Evolutionary conservation across 2,888 invertebrate species (phyloP).

Genomic region (Limenitis camilla): DNA sequence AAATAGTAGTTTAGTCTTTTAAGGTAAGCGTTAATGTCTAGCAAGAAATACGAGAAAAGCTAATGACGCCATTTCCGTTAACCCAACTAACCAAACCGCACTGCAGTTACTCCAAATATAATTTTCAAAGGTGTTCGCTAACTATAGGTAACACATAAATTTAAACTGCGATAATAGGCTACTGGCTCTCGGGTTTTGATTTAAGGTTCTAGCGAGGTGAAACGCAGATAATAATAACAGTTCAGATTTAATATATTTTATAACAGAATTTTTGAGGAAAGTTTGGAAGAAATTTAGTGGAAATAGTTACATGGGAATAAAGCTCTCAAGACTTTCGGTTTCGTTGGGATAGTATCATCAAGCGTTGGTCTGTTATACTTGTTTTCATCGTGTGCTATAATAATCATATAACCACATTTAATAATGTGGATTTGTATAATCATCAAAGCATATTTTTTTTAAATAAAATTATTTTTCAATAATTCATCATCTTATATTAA

Average conservation of each 20-base stretch:
- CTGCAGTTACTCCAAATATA: conserved; percentile 63
- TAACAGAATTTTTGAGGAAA: not conserved
- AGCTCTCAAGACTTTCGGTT: too few relatives aligned
- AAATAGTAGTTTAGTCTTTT: conserved; percentile 34
- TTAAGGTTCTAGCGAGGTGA: conserved; percentile 45
- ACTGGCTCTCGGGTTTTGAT: conserved; percentile 50
- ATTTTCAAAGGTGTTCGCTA: conserved; percentile 59
- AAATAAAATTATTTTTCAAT: too few relatives aligned
- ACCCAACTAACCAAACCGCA: conserved; percentile 40
- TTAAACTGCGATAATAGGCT: conserved; percentile 56
- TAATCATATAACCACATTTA: too few relatives aligned
- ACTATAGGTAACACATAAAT: conserved; percentile 68
- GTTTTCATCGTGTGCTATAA: too few relatives aligned
- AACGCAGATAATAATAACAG: conserved; percentile 36
- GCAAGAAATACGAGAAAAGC: conserved; percentile 64
- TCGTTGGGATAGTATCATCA: too few relatives aligned
- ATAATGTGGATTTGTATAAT: too few relatives aligned
- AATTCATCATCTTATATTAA: too few relatives aligned
- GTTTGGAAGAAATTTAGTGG: too few relatives aligned
- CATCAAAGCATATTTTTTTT: too few relatives aligned
- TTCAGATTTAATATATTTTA: conserved; percentile 7
- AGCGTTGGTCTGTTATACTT: too few relatives aligned
- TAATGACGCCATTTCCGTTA: conserved; percentile 69
- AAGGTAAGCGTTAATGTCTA: conserved; percentile 57
- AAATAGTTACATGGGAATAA: too few relatives aligned